phyloP scores from a whole-genome alignment of 2,888 invertebrate genomes.

The Drosophila meridiana region DNA sequence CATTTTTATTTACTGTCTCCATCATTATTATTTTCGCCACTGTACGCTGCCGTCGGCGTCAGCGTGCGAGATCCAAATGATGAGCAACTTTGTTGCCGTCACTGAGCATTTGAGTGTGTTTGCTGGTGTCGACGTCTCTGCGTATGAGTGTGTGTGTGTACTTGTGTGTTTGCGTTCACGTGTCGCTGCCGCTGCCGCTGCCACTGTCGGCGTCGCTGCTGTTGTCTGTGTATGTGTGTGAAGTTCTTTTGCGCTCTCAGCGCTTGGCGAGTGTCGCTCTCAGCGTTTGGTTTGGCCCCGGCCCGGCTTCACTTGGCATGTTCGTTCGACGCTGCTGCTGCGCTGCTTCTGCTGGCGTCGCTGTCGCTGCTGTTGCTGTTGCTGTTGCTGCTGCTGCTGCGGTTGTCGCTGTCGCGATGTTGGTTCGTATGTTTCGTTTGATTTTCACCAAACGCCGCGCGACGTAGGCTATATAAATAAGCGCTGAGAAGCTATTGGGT shows the following conservation, averaged over 20 bases:
- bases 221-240: conserved; percentile 44
- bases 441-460: conserved; percentile 83
- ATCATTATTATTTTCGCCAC: conserved; percentile 37
- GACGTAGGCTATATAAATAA: conserved; percentile 86
- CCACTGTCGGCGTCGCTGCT: conserved; percentile 27
- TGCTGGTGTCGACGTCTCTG: conserved; percentile 39
- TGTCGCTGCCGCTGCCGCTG: conserved; percentile 55
- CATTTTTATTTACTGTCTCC: conserved; percentile 10
- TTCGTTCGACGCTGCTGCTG: conserved; percentile 45
- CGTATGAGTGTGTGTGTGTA: conserved; percentile 4
- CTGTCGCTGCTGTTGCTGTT: conserved; percentile 26
- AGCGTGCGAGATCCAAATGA: conserved; percentile 69
- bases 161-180: conserved; percentile 53
- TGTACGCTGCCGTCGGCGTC: conserved; percentile 40
- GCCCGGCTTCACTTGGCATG: conserved; percentile 58
- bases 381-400: conserved; percentile 46
- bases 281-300: conserved; percentile 48
- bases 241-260: conserved; percentile 69
- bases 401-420: conserved; percentile 40
- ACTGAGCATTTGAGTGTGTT: conserved; percentile 67
- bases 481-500: conserved; percentile 85
- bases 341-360: conserved; percentile 31
- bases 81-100: conserved; percentile 66
- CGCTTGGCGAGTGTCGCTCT: conserved; percentile 46
- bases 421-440: conserved; percentile 64